phyloP scores from a whole-genome alignment of 2,797 vertebrate genomes.

The Enteromius fasciolatus region DNA sequence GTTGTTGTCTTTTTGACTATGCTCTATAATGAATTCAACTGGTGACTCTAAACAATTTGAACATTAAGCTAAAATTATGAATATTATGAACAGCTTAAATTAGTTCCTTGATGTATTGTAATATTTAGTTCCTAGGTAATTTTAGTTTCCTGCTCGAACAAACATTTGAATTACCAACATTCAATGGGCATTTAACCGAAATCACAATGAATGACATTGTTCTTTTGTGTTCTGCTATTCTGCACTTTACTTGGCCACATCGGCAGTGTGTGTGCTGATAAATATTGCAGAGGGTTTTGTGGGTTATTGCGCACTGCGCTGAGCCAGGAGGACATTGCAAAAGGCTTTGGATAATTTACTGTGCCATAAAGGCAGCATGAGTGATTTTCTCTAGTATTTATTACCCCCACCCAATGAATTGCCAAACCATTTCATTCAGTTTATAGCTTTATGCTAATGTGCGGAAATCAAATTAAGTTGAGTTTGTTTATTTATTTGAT shows the following conservation, averaged over 20 bases:
- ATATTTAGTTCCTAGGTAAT: slow-evolving; percentile 12
- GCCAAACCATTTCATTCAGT: slow-evolving; percentile 45
- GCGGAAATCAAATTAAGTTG: slow-evolving; percentile 46
- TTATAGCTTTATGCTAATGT: slow-evolving; percentile 58
- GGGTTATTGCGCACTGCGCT: slow-evolving; percentile 38
- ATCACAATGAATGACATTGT: slow-evolving; percentile 22
- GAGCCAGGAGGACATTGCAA: slow-evolving; percentile 50
- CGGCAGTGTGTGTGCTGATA: slow-evolving; percentile 28
- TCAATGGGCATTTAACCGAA: not conserved
- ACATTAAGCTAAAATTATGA: not conserved
- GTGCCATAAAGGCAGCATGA: slow-evolving; percentile 54
- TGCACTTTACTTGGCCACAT: slow-evolving; percentile 25
- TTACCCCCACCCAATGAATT: slow-evolving; percentile 44
- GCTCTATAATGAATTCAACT: not conserved
- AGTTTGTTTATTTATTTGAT: slow-evolving; percentile 59
- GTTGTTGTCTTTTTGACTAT: not conserved
- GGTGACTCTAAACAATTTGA: slow-evolving; percentile 5
- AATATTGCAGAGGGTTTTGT: slow-evolving; percentile 39
- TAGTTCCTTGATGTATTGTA: not conserved
- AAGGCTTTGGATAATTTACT: slow-evolving; percentile 55
- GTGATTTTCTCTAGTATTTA: slow-evolving; percentile 55
- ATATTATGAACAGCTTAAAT: slow-evolving; percentile 14
- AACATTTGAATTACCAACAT: not conserved
- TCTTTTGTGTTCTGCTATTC: slow-evolving; percentile 23
- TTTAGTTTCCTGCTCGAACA: not conserved